Evolutionary conservation across 2,888 invertebrate genomes (phyloP).

Genomic region (Neoascia interrupta): DNA sequence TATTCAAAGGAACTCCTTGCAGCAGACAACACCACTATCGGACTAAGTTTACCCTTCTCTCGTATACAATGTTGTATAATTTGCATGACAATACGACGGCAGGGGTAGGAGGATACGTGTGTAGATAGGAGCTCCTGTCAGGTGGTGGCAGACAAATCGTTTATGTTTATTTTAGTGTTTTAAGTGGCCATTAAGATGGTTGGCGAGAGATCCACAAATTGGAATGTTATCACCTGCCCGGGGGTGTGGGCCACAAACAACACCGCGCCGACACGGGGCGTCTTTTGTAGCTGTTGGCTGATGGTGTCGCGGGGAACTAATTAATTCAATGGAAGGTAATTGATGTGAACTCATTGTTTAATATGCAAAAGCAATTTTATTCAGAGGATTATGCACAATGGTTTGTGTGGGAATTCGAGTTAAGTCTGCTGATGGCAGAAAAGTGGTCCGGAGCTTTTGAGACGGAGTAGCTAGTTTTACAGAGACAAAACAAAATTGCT

Average conservation of each 20-base stretch:
- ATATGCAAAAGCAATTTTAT: slow-evolving; percentile 29
- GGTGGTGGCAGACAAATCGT: slow-evolving; percentile 54
- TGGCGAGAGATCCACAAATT: slow-evolving; percentile 44
- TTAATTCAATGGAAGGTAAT: slow-evolving; percentile 57
- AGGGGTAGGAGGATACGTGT: not conserved
- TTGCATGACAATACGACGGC: slow-evolving; percentile 55
- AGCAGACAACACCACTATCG: no score
- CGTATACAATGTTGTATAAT: slow-evolving; percentile 12
- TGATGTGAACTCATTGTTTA: slow-evolving; percentile 50
- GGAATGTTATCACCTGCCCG: slow-evolving; percentile 58
- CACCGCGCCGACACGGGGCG: not conserved
- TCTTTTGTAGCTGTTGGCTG: not conserved
- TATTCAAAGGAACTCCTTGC: not conserved
- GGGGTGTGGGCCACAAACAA: not conserved
- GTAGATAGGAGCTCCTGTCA: not conserved
- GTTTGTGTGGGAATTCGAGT: not conserved
- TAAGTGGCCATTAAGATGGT: slow-evolving; percentile 62
- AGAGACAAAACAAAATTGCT: no score
- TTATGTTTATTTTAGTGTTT: slow-evolving; percentile 65
- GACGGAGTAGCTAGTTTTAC: not conserved
- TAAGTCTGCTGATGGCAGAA: not conserved
- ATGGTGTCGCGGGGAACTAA: slow-evolving; percentile 19
- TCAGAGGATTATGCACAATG: slow-evolving; percentile 29
- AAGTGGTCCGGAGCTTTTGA: not conserved
- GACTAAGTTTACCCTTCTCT: slow-evolving; percentile 4